Percentiles rank a stretch among this genome's conserved stretches.
phyloP scores from a whole-genome alignment of 2,888 invertebrate genomes.

The Crematogaster levior region DNA sequence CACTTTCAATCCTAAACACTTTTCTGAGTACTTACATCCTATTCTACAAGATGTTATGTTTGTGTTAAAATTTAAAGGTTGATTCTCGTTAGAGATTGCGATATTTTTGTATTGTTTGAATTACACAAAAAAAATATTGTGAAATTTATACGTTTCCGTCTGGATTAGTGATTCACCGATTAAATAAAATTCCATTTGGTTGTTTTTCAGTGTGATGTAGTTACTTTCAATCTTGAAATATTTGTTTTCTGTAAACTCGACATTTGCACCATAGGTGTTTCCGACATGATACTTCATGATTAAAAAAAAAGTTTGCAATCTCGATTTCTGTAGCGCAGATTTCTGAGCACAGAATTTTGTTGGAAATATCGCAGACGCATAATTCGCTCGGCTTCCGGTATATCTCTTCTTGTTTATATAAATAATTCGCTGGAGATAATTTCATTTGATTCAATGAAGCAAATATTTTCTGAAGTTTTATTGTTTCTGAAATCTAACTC shows the following conservation, averaged over 20 bases:
- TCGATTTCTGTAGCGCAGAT: neutral
- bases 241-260: constrained; percentile 13
- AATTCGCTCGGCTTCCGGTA: neutral
- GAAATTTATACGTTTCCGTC: constrained; percentile 10
- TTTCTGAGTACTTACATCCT: neutral
- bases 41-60: neutral
- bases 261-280: neutral
- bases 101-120: constrained; percentile 9
- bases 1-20: neutral
- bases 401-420: neutral
- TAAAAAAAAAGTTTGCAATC: constrained; percentile 11
- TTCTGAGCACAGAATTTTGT: neutral
- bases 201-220: neutral
- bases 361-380: neutral
- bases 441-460: neutral
- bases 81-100: neutral
- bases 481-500: neutral
- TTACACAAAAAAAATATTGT: constrained; percentile 13
- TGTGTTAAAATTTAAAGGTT: neutral
- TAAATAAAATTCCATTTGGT: constrained; percentile 1
- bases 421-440: neutral
- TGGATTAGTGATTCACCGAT: constrained; percentile 5
- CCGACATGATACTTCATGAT: neutral
- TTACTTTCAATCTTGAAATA: constrained; percentile 15
- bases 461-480: constrained; percentile 21